phyloP scores from a whole-genome alignment of 2,888 invertebrate genomes.

The Villa cingulata region DNA sequence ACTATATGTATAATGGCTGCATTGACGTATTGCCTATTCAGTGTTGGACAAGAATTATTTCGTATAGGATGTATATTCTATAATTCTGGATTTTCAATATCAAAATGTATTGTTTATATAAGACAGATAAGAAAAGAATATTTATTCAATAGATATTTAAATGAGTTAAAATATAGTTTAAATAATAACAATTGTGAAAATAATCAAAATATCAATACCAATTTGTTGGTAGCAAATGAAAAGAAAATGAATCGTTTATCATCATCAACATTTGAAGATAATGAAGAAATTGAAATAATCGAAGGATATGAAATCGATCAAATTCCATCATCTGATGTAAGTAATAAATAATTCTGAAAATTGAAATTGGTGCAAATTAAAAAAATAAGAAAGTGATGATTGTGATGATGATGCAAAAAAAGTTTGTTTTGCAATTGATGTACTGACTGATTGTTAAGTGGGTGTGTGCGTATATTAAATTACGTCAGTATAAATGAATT shows the following conservation, averaged over 20 bases:
- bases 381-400: no score
- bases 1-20: no score
- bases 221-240: no score
- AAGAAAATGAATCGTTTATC: no score
- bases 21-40: constrained; percentile 24
- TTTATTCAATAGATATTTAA: constrained; percentile 24
- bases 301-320: constrained; percentile 21
- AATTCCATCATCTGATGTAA: background rate
- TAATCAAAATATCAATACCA: background rate
- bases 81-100: constrained; percentile 24
- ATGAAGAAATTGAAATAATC: constrained; percentile 26
- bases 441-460: no score
- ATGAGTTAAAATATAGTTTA: constrained; percentile 14
- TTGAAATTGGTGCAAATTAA: no score
- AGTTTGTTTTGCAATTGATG: no score
- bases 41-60: constrained; percentile 24
- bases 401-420: no score
- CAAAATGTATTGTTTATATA: constrained; percentile 23
- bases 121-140: constrained; percentile 21
- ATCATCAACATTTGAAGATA: constrained; percentile 7
- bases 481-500: no score
- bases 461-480: no score
- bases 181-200: background rate
- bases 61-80: constrained; percentile 26
- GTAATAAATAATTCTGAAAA: no score